Evolutionary conservation across 1,140 invertebrate genomes (phyloP).

Genomic region (Metaphire vulgaris): DNA sequence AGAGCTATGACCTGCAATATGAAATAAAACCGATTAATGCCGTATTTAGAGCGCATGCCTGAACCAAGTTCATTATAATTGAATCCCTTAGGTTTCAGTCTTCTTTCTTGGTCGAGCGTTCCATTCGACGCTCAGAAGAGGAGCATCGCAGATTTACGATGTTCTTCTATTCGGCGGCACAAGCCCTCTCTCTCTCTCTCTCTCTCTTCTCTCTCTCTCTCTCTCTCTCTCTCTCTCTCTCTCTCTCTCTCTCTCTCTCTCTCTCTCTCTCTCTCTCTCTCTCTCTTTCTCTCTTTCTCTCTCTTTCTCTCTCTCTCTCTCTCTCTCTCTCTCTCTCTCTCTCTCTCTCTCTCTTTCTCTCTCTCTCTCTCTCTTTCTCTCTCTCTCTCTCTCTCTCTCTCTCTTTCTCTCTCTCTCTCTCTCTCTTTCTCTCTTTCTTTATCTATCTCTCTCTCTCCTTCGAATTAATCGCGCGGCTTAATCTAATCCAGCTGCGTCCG

Average conservation of each 20-base stretch:
- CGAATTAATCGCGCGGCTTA: too few species aligned
- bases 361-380: neutral
- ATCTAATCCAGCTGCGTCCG: too few species aligned
- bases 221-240: neutral
- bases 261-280: neutral
- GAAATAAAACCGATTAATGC: too few species aligned
- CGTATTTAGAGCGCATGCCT: too few species aligned
- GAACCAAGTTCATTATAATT: too few species aligned
- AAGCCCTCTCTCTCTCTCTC: neutral
- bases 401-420: neutral
- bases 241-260: neutral
- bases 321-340: neutral
- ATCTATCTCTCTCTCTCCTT: neutral
- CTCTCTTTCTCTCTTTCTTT: neutral
- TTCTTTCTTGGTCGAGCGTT: too few species aligned
- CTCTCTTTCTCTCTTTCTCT: neutral
- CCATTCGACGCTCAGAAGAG: too few species aligned
- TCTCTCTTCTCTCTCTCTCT: neutral
- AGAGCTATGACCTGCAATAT: too few species aligned
- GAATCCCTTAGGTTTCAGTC: too few species aligned
- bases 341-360: neutral
- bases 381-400: neutral
- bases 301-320: neutral
- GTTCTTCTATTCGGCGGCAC: too few species aligned
- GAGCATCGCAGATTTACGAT: too few species aligned